A percentile compares a stretch with the other conserved stretches of the same genome.
Conservation (phyloP, 2,888 invertebrate species). For the Rhamnusium bicolor region DNA sequence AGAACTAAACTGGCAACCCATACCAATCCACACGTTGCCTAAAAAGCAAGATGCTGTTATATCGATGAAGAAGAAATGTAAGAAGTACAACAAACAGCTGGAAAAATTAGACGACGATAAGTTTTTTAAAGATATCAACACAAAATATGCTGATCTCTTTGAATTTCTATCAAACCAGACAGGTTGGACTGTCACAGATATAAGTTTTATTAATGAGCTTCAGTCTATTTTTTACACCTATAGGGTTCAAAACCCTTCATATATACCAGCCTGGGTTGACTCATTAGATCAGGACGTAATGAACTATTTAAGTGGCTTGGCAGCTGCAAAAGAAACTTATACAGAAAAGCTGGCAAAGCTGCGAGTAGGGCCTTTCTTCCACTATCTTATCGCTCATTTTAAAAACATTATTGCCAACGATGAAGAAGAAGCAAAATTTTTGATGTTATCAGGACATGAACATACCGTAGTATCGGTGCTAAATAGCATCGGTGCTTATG, state of each 20-base stretch:
- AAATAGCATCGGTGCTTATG: conserved; percentile 80
- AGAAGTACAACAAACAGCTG: conserved; percentile 73
- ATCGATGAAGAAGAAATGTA: conserved; percentile 71
- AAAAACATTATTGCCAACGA: conserved; percentile 56
- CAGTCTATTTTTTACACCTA: conserved; percentile 37
- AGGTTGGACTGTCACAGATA: conserved; percentile 35
- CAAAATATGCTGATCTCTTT: conserved; percentile 16
- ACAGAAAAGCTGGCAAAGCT: conserved; percentile 75
- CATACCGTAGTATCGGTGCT: conserved; percentile 83
- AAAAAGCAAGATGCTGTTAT: conserved; percentile 33
- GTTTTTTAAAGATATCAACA: conserved; percentile 28
- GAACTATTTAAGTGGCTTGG: conserved; percentile 75
- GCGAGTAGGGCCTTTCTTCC: conserved; percentile 78
- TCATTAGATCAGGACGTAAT: conserved; percentile 63
- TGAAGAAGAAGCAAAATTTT: conserved; percentile 73
- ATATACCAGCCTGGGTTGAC: conserved; percentile 37
- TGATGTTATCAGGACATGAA: conserved; percentile 88
- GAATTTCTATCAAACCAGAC: conserved; percentile 34
- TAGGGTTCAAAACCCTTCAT: conserved; percentile 28
- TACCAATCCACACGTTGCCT: conserved; percentile 78
- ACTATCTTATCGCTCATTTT: conserved; percentile 80
- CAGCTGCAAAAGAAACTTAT: conserved; percentile 74
- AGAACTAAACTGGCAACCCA: conserved; percentile 81
- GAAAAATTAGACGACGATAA: neutral
- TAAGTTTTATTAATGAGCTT: conserved; percentile 23